Evolutionary conservation across 1,140 invertebrate genomes (phyloP), one percentile per base, ranked within the genome.

Genomic region (Metopolophium dirhodum): DNA sequence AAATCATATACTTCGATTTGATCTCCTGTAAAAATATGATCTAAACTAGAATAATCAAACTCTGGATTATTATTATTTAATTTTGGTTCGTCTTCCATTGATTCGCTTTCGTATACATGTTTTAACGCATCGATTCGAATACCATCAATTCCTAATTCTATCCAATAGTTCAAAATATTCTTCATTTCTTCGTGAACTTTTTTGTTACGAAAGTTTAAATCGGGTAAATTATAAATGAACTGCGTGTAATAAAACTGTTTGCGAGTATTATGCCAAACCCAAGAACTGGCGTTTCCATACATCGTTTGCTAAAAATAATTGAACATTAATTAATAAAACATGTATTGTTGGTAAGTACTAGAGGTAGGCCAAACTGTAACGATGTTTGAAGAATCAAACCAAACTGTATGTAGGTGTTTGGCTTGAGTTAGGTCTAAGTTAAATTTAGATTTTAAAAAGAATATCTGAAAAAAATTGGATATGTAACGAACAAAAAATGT

Each of bases 171-270:
- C 94, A 96, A 95, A 22, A 96, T 96, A 30, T 96, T 95, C 22
- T 96, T 83, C 57, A 89, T 96, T 94, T 96, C 96, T 94, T 96
- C 94, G 0, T 96, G 95, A 7, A 98, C 96, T 57, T 94, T 94
- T 14, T 95, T 95, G 94, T 97, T 96, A 22, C 96, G 95, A 94
- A 96, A 97, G 95, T 98, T 98, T 0, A 98, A 95, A 94, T 98
- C 97, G 1, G 97, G 97, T 94, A 97, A 97, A 77, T 96, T 96
- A 88, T 95, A 95, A 0, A 96, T 95, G 94, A 97, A 97, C 94
- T 97, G 96, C 95, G 97, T 97, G 1, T 97, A 95, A 94, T 98
- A 98, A 94, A 96, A 98, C 95, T 97, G 96, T 68, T 96, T 95
- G 23, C 97, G 95, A 54, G 95, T 94, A 61, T 96, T 95, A 94